phyloP scores from a whole-genome alignment of 2,888 invertebrate genomes.

The Trissoscelio sp. region DNA sequence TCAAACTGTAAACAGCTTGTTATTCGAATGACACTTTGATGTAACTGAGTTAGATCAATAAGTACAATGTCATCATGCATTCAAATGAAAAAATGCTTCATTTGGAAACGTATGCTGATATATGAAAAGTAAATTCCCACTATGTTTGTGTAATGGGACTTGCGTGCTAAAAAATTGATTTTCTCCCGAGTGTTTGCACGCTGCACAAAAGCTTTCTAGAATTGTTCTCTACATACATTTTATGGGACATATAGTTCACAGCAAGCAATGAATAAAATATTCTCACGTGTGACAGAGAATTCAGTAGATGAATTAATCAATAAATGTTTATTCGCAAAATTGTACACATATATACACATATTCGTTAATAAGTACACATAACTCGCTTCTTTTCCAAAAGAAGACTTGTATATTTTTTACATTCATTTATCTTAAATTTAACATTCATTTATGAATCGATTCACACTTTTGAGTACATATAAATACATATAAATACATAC shows the following conservation, averaged over 20 bases:
- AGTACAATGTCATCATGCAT: slow-evolving; percentile 25
- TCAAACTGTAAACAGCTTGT: slow-evolving; percentile 6
- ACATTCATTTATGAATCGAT: too few species aligned
- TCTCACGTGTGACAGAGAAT: background rate
- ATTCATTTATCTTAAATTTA: background rate
- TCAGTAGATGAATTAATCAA: slow-evolving; percentile 17
- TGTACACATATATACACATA: slow-evolving; percentile 39
- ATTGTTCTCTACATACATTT: background rate
- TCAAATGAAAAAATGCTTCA: slow-evolving; percentile 23
- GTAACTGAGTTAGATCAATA: slow-evolving; percentile 21
- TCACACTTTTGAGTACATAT: too few species aligned
- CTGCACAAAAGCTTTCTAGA: background rate
- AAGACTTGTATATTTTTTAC: background rate
- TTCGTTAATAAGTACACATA: background rate
- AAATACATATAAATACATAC: too few species aligned
- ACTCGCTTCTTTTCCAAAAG: background rate
- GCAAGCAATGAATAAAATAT: slow-evolving; percentile 2
- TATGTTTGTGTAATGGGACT: slow-evolving; percentile 21
- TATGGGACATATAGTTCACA: background rate
- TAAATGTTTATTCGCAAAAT: slow-evolving; percentile 42
- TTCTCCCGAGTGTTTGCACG: slow-evolving; percentile 1
- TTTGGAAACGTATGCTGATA: slow-evolving; percentile 15
- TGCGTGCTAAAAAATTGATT: slow-evolving; percentile 53
- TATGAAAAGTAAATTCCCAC: slow-evolving; percentile 19
- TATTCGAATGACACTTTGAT: slow-evolving; percentile 17